Conservation (phyloP, 2,797 vertebrate genomes). For the Aulostomus chinensis region DNA sequence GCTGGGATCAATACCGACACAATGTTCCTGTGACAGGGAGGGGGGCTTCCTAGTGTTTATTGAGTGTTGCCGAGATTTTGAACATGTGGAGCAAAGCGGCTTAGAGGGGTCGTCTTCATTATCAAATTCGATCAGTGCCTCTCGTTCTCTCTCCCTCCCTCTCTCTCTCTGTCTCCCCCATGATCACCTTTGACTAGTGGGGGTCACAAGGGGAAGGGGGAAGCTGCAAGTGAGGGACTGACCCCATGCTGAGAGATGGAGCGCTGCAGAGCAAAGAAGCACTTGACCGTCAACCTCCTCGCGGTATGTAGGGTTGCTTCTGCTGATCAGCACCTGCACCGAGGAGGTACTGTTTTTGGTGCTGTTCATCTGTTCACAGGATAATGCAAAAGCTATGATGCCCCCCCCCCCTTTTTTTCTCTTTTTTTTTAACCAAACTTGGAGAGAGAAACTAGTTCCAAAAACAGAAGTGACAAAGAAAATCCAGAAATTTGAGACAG, state of each 20-base stretch:
- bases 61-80: conserved; percentile 73
- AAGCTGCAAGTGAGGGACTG: conserved; percentile 28
- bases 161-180: conserved; percentile 55
- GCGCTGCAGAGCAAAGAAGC: conserved; percentile 37
- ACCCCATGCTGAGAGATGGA: conserved; percentile 68
- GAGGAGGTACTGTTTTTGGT: too few relatives aligned
- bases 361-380: too few relatives aligned
- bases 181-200: conserved; percentile 79
- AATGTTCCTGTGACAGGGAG: conserved; percentile 77
- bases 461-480: too few relatives aligned
- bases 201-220: conserved; percentile 46
- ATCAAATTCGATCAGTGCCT: conserved; percentile 82
- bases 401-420: too few relatives aligned
- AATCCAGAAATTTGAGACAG: too few relatives aligned
- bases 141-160: conserved; percentile 62
- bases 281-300: not conserved
- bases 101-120: conserved; percentile 83
- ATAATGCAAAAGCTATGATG: too few relatives aligned
- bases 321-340: too few relatives aligned
- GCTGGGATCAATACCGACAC: conserved; percentile 83
- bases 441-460: too few relatives aligned
- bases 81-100: conserved; percentile 81
- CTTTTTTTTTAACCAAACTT: too few relatives aligned
- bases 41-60: conserved; percentile 73
- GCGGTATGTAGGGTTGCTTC: too few relatives aligned